phyloP scores from a whole-genome alignment of 2,888 invertebrate species.

The Branchipolynoe longqiensis region DNA sequence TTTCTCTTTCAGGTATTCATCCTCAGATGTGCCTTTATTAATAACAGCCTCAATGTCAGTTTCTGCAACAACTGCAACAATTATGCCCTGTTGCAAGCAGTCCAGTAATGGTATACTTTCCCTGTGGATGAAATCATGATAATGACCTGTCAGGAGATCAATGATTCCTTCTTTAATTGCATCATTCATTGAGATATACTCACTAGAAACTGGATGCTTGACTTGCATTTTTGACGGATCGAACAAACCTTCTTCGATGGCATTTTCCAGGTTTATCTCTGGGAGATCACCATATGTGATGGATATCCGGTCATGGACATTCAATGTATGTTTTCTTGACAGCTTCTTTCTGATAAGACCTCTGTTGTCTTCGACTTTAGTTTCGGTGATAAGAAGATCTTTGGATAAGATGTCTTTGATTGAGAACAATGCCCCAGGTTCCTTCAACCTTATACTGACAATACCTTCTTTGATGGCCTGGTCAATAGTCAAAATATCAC shows the following conservation, averaged over 20 bases:
- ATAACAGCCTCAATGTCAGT: constrained; percentile 38
- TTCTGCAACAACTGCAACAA: constrained; percentile 18
- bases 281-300: neutral
- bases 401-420: constrained; percentile 7
- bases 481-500: constrained; percentile 89
- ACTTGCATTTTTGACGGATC: constrained; percentile 14
- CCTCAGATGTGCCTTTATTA: constrained; percentile 1
- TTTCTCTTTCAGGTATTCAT: neutral
- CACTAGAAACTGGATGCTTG: constrained; percentile 88
- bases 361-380: neutral
- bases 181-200: constrained; percentile 87
- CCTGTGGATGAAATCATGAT: constrained; percentile 28
- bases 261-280: constrained; percentile 84
- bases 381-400: neutral
- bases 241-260: constrained; percentile 79
- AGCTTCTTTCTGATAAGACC: neutral
- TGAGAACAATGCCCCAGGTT: constrained; percentile 79
- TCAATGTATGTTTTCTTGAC: constrained; percentile 47
- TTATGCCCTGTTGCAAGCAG: neutral
- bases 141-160: constrained; percentile 6
- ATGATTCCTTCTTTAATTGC: constrained; percentile 65
- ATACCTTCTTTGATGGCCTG: constrained; percentile 85
- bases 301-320: constrained; percentile 16
- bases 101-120: constrained; percentile 32
- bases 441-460: neutral